A percentile compares a stretch with the other conserved stretches of the same genome.
Evolutionary conservation across 1,140 invertebrate species (phyloP).

Genomic region (Drosophila funebris): DNA sequence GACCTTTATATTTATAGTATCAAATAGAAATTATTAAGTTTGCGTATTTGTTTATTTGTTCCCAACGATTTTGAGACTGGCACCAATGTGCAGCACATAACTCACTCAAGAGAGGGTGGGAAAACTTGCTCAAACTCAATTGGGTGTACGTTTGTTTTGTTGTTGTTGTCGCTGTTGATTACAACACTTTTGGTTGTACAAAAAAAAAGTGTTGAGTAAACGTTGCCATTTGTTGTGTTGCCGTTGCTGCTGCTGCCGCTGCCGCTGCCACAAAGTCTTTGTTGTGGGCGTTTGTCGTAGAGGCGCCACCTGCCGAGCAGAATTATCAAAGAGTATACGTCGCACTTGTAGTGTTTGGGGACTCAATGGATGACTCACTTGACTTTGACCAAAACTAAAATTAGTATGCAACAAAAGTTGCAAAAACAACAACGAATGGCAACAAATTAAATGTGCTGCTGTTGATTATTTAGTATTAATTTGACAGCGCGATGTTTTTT

Average conservation of each 20-base stretch:
- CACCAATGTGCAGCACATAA: constrained; percentile 30
- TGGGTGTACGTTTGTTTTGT: constrained; percentile 11
- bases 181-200: constrained; percentile 48
- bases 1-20: no score
- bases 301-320: constrained; percentile 40
- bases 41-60: background rate
- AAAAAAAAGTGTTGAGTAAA: constrained; percentile 63
- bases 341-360: constrained; percentile 33
- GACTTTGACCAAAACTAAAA: constrained; percentile 81
- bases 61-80: background rate
- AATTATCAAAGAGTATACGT: constrained; percentile 20
- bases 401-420: constrained; percentile 63
- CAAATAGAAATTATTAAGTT: background rate
- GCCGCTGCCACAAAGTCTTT: constrained; percentile 11
- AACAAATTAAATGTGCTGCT: constrained; percentile 48
- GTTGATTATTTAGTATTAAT: constrained; percentile 49
- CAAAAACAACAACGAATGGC: constrained; percentile 32
- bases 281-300: constrained; percentile 40
- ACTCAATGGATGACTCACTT: constrained; percentile 58
- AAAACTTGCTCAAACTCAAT: constrained; percentile 49
- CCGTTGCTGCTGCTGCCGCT: background rate
- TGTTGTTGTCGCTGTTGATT: constrained; percentile 40
- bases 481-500: constrained; percentile 36
- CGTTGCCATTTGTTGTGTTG: constrained; percentile 61
- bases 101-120: constrained; percentile 54